A percentile compares a stretch with the other conserved stretches of the same genome.
Conservation (phyloP, 2,797 vertebrate genomes). For the Poecilia wingei region DNA sequence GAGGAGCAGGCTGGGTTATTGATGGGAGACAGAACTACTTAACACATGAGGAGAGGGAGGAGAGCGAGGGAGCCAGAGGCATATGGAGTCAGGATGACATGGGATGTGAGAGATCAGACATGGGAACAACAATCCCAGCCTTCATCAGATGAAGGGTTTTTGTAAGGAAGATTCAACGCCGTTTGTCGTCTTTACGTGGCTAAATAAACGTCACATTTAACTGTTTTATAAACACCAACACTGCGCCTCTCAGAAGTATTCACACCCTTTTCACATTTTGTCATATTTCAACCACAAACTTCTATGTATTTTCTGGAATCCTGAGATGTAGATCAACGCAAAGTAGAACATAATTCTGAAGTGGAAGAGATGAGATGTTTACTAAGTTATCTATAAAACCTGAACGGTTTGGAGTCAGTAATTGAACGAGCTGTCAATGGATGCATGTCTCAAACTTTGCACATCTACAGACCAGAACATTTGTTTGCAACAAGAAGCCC, state of each 20-base stretch:
- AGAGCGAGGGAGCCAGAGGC: conserved; percentile 5
- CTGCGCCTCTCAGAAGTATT: background rate
- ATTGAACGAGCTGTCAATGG: background rate
- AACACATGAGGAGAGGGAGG: conserved; percentile 21
- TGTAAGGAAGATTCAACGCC: background rate
- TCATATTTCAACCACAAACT: background rate
- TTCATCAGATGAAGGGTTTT: conserved; percentile 7
- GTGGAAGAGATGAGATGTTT: background rate
- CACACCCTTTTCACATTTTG: background rate
- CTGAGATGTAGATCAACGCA: background rate
- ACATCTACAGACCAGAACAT: background rate
- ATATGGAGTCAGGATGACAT: conserved; percentile 9
- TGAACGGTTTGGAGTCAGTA: background rate
- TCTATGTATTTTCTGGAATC: background rate
- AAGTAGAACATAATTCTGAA: background rate
- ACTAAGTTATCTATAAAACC: background rate
- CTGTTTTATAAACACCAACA: background rate
- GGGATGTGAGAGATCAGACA: conserved; percentile 31
- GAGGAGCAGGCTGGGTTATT: conserved; percentile 39
- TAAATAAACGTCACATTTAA: background rate
- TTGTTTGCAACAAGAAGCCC: background rate
- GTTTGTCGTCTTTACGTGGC: background rate
- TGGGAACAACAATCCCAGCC: conserved; percentile 13
- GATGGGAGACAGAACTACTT: conserved; percentile 18
- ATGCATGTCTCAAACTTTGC: background rate